phyloP scores from a whole-genome alignment of 1,140 invertebrate genomes.

The Bombus difficillimus region DNA sequence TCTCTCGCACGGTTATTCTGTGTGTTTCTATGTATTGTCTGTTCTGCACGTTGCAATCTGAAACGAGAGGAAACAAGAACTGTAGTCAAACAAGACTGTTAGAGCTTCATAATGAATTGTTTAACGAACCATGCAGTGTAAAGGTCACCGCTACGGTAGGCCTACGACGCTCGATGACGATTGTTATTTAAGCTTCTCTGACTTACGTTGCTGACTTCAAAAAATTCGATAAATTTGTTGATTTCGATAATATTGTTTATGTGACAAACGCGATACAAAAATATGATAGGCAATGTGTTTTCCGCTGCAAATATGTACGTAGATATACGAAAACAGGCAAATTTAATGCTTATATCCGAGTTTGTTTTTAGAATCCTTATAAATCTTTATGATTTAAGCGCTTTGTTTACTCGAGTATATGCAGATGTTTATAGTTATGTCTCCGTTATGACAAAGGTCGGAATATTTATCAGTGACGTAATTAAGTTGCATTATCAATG shows the following conservation, averaged over 20 bases:
- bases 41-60: constrained; percentile 45
- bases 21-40: neutral
- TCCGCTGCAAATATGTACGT: neutral
- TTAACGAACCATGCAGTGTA: neutral
- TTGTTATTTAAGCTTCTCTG: neutral
- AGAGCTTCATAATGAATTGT: constrained; percentile 5
- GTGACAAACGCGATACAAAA: too few species aligned
- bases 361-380: constrained; percentile 12
- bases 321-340: neutral
- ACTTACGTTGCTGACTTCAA: neutral
- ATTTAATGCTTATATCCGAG: neutral
- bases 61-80: constrained; percentile 24
- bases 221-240: neutral
- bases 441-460: constrained; percentile 5
- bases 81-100: neutral
- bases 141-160: neutral
- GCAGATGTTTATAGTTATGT: neutral
- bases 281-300: constrained; percentile 1
- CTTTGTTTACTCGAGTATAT: neutral
- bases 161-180: neutral
- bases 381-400: neutral
- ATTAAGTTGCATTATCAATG: neutral
- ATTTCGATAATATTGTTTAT: neutral
- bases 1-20: neutral
- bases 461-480: constrained; percentile 13